phyloP scores from a whole-genome alignment of 64 coral and sea anemone genomes.

The Acropora tenuis region DNA sequence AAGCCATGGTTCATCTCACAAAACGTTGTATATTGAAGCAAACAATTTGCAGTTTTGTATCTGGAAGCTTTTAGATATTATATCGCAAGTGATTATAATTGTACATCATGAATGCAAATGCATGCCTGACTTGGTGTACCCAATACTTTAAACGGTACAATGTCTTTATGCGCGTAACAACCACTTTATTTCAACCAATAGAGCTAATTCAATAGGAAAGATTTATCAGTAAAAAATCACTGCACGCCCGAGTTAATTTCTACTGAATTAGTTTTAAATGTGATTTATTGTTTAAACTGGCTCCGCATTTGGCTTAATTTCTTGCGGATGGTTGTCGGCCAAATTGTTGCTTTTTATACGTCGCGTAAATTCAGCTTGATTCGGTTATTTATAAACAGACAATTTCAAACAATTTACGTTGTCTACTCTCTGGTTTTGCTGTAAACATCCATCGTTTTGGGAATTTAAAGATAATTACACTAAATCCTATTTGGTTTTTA shows the following conservation, averaged over 20 bases:
- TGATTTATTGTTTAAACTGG: not conserved
- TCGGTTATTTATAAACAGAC: not conserved
- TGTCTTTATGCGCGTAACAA: not conserved
- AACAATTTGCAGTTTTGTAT: no score
- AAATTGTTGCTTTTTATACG: not conserved
- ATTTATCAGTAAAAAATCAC: slow-evolving; percentile 36
- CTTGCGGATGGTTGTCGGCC: not conserved
- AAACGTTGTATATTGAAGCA: not conserved
- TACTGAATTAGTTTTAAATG: slow-evolving; percentile 38
- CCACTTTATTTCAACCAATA: not conserved
- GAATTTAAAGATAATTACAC: slow-evolving; percentile 9
- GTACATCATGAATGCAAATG: no score
- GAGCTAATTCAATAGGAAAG: not conserved
- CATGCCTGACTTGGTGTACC: not conserved
- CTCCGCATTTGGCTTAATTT: not conserved
- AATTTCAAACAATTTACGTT: not conserved
- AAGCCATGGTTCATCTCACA: no score
- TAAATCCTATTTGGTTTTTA: slow-evolving; percentile 11
- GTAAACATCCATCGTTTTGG: not conserved
- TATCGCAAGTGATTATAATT: not conserved
- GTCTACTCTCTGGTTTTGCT: not conserved
- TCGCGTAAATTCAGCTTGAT: not conserved
- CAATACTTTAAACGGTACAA: no score
- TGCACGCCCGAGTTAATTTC: not conserved
- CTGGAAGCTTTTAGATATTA: no score